Conservation (phyloP, 2,113 vertebrate species). For the Theristicus caerulescens region DNA sequence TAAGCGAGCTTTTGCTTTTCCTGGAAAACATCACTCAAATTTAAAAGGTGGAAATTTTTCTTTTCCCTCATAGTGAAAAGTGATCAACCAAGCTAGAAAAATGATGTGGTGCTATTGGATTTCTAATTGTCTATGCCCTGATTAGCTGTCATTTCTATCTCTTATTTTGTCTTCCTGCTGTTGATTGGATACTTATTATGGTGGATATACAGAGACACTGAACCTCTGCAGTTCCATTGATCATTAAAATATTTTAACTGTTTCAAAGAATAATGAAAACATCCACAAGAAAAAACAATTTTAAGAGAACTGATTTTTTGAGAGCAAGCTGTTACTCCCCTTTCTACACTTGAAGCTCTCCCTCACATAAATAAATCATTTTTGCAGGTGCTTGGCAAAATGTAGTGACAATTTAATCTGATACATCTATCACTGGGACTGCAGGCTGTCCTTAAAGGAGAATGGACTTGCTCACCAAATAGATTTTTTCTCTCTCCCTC, state of each 20-base stretch:
- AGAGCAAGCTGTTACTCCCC: not conserved
- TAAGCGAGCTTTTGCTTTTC: not conserved
- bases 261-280: not conserved
- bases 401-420: not conserved
- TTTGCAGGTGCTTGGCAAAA: not conserved
- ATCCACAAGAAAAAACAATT: not conserved
- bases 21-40: not conserved
- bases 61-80: not conserved
- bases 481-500: not conserved
- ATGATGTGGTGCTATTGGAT: not conserved
- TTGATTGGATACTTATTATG: not conserved
- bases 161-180: not conserved
- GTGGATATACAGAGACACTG: not conserved
- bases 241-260: not conserved
- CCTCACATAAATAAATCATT: not conserved
- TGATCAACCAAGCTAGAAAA: not conserved
- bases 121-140: not conserved
- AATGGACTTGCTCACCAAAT: not conserved
- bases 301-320: not conserved
- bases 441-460: not conserved
- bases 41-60: not conserved
- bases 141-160: not conserved
- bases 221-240: not conserved
- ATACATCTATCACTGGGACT: not conserved
- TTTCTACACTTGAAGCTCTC: not conserved